phyloP scores from a whole-genome alignment of 2,888 invertebrate genomes.

The Hesperia comma region DNA sequence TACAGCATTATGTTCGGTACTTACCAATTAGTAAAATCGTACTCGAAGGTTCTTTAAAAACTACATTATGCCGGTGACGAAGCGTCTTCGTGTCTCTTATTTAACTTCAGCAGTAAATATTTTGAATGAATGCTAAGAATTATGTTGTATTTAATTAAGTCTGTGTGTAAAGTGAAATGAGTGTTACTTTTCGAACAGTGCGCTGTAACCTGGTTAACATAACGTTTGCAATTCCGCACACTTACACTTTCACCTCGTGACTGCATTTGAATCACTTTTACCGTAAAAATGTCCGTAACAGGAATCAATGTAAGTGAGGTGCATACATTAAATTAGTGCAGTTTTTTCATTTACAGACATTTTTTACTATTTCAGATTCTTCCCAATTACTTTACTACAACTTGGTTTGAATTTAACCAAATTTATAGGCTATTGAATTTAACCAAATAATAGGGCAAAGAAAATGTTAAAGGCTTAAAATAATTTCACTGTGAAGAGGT shows the following conservation, averaged over 20 bases:
- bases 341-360: too few species aligned
- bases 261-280: conserved; percentile 43
- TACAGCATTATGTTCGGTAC: conserved; percentile 6
- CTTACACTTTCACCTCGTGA: conserved; percentile 43
- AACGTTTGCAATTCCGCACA: conserved; percentile 37
- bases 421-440: too few species aligned
- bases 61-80: conserved; percentile 1
- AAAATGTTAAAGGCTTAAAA: too few species aligned
- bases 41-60: not conserved
- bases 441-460: too few species aligned
- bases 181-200: conserved; percentile 3
- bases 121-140: not conserved
- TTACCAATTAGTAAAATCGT: not conserved
- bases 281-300: conserved; percentile 40
- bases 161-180: conserved; percentile 7
- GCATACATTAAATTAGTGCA: not conserved
- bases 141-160: not conserved
- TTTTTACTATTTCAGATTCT: too few species aligned
- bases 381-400: too few species aligned
- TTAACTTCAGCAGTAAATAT: not conserved
- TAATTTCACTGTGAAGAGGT: too few species aligned
- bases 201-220: conserved; percentile 27
- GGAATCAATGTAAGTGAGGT: conserved; percentile 6
- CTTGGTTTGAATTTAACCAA: too few species aligned
- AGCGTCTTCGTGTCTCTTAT: not conserved